Percentiles rank a stretch among this genome's conserved stretches.
These are phyloP conservation scores for Rhadina sibilatrix DNA, from an alignment of 2,113 vertebrate genomes.

Conservation along the genomic window DNA sequence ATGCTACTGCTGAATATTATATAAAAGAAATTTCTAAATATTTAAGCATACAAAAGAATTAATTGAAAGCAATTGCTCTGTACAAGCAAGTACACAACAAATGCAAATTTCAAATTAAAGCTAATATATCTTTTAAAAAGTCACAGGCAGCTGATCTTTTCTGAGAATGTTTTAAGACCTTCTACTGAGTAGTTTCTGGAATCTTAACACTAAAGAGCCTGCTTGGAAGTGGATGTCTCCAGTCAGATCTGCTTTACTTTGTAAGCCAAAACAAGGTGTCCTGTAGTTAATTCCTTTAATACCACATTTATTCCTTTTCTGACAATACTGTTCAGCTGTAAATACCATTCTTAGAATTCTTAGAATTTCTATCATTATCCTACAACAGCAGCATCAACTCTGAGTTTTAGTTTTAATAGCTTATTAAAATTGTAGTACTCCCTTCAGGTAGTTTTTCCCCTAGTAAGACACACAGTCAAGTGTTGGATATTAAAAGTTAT, in stretches of 20 bases:
- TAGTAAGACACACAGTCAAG: not conserved
- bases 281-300: not conserved
- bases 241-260: not conserved
- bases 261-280: not conserved
- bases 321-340: not conserved
- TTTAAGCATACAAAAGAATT: not conserved
- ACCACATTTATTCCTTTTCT: not conserved
- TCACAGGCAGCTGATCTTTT: not conserved
- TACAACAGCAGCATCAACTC: not conserved
- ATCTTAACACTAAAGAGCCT: not conserved
- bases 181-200: not conserved
- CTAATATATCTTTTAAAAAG: not conserved
- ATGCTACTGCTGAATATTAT: not conserved
- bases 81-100: not conserved
- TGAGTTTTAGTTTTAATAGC: not conserved
- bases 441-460: not conserved
- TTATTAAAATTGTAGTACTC: not conserved
- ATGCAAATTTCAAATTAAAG: not conserved
- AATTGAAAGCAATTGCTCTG: not conserved
- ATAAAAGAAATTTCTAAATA: not conserved
- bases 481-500: not conserved
- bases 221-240: not conserved
- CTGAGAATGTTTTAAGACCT: not conserved
- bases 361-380: not conserved
- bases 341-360: not conserved